Conservation (phyloP, 2,797 vertebrate genomes). For the Dryobates pubescens region DNA sequence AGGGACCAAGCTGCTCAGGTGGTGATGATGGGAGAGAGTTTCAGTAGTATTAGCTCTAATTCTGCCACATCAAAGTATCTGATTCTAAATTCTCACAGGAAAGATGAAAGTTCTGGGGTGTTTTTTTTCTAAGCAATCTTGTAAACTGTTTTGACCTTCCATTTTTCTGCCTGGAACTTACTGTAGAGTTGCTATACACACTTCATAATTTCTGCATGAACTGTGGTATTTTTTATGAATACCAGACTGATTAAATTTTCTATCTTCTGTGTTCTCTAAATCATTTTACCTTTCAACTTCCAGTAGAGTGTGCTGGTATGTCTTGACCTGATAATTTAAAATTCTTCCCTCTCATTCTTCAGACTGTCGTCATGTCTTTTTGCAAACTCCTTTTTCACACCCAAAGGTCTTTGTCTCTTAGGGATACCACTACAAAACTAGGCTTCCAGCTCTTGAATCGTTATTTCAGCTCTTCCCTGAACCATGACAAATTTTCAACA, state of each 20-base stretch:
- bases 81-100: not conserved
- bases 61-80: not conserved
- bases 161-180: not conserved
- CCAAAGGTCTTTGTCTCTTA: not conserved
- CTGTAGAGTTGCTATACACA: accelerated
- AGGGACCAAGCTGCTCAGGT: not conserved
- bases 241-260: not conserved
- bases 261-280: not conserved
- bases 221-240: not conserved
- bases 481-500: not conserved
- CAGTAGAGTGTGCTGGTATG: not conserved
- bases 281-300: not conserved
- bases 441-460: not conserved
- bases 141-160: not conserved
- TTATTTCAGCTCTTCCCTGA: not conserved
- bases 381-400: not conserved
- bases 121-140: not conserved
- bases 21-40: not conserved
- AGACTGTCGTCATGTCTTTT: not conserved
- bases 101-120: not conserved
- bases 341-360: not conserved
- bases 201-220: not conserved
- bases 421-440: not conserved
- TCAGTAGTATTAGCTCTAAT: not conserved
- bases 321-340: not conserved